Conservation (phyloP, 1,140 invertebrate genomes). For the Reticulitermes speratus region DNA sequence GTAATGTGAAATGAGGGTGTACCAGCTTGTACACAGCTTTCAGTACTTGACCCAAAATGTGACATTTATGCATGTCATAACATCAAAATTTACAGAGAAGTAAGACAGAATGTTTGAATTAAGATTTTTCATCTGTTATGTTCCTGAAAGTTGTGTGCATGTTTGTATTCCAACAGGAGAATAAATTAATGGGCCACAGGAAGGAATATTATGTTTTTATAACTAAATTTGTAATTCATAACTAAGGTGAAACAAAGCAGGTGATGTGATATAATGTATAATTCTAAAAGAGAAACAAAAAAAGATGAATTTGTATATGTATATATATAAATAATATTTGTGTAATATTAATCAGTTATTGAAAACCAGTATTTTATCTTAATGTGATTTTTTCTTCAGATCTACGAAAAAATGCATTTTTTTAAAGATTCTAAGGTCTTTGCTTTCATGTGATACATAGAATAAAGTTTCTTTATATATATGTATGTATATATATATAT, state of each 20-base stretch:
- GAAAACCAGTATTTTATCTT: background rate
- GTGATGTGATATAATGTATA: slow-evolving; percentile 7
- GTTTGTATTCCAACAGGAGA: background rate
- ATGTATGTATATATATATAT: background rate
- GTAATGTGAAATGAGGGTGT: background rate
- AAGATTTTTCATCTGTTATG: background rate
- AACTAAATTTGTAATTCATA: background rate
- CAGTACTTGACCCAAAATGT: background rate
- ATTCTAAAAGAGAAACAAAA: background rate
- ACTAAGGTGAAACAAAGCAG: background rate
- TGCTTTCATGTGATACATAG: background rate
- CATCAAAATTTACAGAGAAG: background rate
- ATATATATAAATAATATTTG: background rate
- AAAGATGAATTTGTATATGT: background rate
- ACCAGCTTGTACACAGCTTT: background rate
- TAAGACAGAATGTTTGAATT: background rate
- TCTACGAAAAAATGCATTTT: background rate
- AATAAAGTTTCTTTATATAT: background rate
- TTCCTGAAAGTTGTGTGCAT: background rate
- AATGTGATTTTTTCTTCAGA: background rate
- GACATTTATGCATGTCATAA: background rate
- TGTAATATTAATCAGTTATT: background rate
- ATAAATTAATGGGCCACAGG: background rate
- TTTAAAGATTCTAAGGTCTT: background rate
- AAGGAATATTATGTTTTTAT: background rate